These are phyloP conservation scores for Drosophila prolongata DNA, from an alignment of 2,888 invertebrate genomes.

Conservation along the genomic window DNA sequence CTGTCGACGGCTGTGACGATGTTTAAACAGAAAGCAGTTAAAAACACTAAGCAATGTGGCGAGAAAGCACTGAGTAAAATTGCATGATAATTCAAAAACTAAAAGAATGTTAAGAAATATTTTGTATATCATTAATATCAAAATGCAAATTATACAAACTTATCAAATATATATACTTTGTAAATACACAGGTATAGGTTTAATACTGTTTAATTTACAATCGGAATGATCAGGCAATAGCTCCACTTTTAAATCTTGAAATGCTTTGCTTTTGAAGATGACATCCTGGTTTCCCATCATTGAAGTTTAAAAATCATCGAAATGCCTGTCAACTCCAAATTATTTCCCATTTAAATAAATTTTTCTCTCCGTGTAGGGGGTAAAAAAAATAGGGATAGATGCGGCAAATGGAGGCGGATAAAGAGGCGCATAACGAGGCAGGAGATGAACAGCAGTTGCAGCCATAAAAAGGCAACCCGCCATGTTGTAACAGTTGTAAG, in stretches of 20 bases:
- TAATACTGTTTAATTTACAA: no score
- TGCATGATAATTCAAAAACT: background rate
- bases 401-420: slow-evolving; percentile 4
- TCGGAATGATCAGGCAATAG: no score
- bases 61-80: background rate
- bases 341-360: background rate
- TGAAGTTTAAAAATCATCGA: no score
- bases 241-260: no score
- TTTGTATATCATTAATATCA: no score
- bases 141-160: no score
- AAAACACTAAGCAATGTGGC: slow-evolving; percentile 35
- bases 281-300: no score
- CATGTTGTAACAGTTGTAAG: slow-evolving; percentile 68
- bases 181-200: no score
- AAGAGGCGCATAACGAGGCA: slow-evolving; percentile 26
- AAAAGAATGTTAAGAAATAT: background rate
- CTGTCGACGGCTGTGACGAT: slow-evolving; percentile 37
- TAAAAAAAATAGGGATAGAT: background rate
- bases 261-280: no score
- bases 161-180: no score
- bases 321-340: no score
- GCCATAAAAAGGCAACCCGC: slow-evolving; percentile 59
- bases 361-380: slow-evolving; percentile 2
- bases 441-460: slow-evolving; percentile 46
- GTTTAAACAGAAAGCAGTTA: slow-evolving; percentile 50